These are phyloP conservation scores for Sminthurides bifidus DNA, from an alignment of 1,140 invertebrate genomes.

Conservation along the genomic window DNA sequence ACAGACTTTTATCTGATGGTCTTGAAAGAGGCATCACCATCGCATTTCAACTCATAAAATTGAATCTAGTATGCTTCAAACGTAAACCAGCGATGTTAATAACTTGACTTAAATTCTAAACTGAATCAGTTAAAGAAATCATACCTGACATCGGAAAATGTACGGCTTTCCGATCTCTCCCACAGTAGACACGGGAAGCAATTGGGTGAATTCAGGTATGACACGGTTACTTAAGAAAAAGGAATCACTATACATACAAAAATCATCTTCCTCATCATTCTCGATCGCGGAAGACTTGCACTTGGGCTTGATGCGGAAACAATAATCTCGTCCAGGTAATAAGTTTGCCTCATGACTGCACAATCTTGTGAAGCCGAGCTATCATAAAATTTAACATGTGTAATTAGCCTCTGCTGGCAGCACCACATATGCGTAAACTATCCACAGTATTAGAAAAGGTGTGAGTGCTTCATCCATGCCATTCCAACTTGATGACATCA, in stretches of 20 bases:
- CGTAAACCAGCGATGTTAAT: too few relatives aligned
- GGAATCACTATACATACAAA: slow-evolving; percentile 3
- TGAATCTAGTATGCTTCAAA: too few relatives aligned
- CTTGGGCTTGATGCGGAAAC: slow-evolving; percentile 2
- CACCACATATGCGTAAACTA: background rate
- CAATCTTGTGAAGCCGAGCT: background rate
- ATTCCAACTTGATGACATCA: too few relatives aligned
- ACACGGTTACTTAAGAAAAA: slow-evolving; percentile 7
- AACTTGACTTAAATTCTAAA: background rate
- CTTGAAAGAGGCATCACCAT: too few relatives aligned
- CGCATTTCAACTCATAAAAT: too few relatives aligned
- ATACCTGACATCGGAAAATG: slow-evolving; percentile 2
- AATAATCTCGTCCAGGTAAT: slow-evolving; percentile 3
- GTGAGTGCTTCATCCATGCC: too few relatives aligned
- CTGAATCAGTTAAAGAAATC: background rate
- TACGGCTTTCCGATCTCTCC: background rate
- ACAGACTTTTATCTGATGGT: too few relatives aligned
- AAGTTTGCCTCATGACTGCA: slow-evolving; percentile 9
- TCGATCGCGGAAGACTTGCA: too few relatives aligned
- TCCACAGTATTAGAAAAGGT: background rate
- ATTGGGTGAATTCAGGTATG: slow-evolving; percentile 9
- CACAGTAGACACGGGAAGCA: slow-evolving; percentile 8
- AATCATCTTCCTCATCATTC: slow-evolving; percentile 3
- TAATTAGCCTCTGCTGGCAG: background rate
- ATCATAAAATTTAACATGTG: background rate